Conservation (phyloP, 2,888 invertebrate genomes). For the Laothoe populi region DNA sequence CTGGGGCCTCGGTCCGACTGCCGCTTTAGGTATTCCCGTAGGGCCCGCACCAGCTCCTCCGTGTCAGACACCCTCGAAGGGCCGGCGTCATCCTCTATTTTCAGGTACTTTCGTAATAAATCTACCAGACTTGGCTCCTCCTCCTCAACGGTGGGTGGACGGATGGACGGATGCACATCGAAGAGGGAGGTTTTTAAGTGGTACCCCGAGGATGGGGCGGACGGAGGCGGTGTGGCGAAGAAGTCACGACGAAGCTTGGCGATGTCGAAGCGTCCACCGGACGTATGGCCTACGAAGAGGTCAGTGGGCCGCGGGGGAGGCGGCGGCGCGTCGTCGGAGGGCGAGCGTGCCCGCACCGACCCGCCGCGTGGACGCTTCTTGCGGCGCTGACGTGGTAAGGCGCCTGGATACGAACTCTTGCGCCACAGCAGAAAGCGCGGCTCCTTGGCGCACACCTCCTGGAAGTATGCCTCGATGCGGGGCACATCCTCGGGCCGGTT, state of each 20-base stretch:
- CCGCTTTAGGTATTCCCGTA: slow-evolving; percentile 84
- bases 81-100: slow-evolving; percentile 81
- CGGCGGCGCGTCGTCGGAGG: slow-evolving; percentile 86
- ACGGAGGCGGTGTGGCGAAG: slow-evolving; percentile 78
- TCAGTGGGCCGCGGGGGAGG: slow-evolving; percentile 76
- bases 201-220: slow-evolving; percentile 56
- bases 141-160: slow-evolving; percentile 57
- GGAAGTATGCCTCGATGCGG: slow-evolving; percentile 93
- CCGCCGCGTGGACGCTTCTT: slow-evolving; percentile 86
- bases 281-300: slow-evolving; percentile 76
- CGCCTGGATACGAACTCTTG: slow-evolving; percentile 92
- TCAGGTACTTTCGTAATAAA: slow-evolving; percentile 88
- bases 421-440: slow-evolving; percentile 92
- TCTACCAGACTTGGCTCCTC: slow-evolving; percentile 86
- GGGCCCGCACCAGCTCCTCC: slow-evolving; percentile 86
- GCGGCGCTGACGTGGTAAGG: slow-evolving; percentile 84
- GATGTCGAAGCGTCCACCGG: slow-evolving; percentile 88
- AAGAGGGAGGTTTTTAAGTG: slow-evolving; percentile 51
- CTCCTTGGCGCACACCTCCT: slow-evolving; percentile 91
- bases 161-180: slow-evolving; percentile 47
- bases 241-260: slow-evolving; percentile 88
- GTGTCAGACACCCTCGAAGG: slow-evolving; percentile 79
- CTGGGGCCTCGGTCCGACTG: slow-evolving; percentile 65
- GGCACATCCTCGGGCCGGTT: slow-evolving; percentile 91
- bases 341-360: slow-evolving; percentile 87